Evolutionary conservation across 2,888 invertebrate species (phyloP), one percentile per base, ranked within the genome.

Genomic region (Napeogenes sylphis): DNA sequence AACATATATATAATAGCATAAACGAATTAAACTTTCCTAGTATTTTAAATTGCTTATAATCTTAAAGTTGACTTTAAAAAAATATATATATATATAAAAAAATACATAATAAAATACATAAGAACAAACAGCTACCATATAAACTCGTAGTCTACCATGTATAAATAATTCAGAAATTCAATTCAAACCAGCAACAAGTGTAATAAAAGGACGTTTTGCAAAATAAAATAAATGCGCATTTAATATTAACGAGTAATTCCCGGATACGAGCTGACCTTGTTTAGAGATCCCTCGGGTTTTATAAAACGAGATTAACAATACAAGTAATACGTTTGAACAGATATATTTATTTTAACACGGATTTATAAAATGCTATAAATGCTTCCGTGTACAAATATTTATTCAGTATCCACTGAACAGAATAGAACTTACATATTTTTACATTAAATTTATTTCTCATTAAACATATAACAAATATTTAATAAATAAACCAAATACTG

Each of bases 121-220:
- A 51, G 12, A 30, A 8, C 21, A 51, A 21, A 51, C 51, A 51
- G 10, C 10, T 30, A 51, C 30, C 13, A 47, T 47, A 47, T 47
- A 47, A 47, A 47, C 8, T 47, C 21, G n/a, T 14, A 51, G 51
- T 10, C 30, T 47, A 13, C 13, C 33, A 5, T 33, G n/a, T 55
- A 4, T 55, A 42, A 58, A 58, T 62, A 62, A 58, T 62, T 58
- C 55, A 63, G 45, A 45, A 56, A 63, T 58, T 58, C 58, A 63
- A 65, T 63, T 65, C 63, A 57, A 61, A 60, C 38, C 55, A 45
- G 65, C 62, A 65, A 65, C 65, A 60, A 65, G 62, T 65, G 45
- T 56, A 55, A 62, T 65, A 65, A 65, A 65, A 60, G 55, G 56
- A 59, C 64, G 59, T 55, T 58, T 55, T 45, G 33, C 21, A 61